Percentiles rank a stretch among this genome's conserved stretches.
phyloP scores from a whole-genome alignment of 2,888 invertebrate genomes.

The Polylopha cassiicola region DNA sequence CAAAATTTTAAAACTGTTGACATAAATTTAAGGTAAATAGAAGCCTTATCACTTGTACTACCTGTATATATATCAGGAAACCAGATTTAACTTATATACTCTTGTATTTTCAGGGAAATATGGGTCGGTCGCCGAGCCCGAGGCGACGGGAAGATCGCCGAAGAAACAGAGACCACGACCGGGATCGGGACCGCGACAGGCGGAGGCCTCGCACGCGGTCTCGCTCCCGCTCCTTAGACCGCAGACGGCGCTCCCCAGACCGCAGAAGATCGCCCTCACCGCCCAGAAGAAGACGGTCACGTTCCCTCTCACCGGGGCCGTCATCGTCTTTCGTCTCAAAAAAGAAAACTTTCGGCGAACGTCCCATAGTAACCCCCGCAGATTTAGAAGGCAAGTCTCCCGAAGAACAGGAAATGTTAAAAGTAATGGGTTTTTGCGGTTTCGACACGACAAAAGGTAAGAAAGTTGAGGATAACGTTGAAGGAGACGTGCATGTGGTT shows the following conservation, averaged over 20 bases:
- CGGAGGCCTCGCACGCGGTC: constrained; percentile 61
- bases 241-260: constrained; percentile 66
- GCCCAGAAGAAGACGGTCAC: constrained; percentile 45
- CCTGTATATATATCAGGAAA: constrained; percentile 8
- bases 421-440: constrained; percentile 96
- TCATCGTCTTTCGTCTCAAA: constrained; percentile 59
- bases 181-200: constrained; percentile 63
- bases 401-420: constrained; percentile 96
- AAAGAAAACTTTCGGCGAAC: constrained; percentile 70
- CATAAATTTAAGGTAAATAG: constrained; percentile 54
- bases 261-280: constrained; percentile 44
- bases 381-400: constrained; percentile 93
- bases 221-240: constrained; percentile 62
- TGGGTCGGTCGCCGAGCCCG: constrained; percentile 73
- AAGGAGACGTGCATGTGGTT: constrained; percentile 96
- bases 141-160: constrained; percentile 58
- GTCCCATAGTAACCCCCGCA: constrained; percentile 85
- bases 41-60: not conserved
- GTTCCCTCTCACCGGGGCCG: constrained; percentile 56
- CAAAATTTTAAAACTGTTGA: constrained; percentile 60
- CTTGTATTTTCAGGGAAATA: constrained; percentile 36
- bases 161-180: constrained; percentile 39
- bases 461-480: constrained; percentile 95
- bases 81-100: constrained; percentile 24
- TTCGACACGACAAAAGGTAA: constrained; percentile 98